phyloP scores from a whole-genome alignment of 2,113 vertebrate species.

The Silurus meridionalis region DNA sequence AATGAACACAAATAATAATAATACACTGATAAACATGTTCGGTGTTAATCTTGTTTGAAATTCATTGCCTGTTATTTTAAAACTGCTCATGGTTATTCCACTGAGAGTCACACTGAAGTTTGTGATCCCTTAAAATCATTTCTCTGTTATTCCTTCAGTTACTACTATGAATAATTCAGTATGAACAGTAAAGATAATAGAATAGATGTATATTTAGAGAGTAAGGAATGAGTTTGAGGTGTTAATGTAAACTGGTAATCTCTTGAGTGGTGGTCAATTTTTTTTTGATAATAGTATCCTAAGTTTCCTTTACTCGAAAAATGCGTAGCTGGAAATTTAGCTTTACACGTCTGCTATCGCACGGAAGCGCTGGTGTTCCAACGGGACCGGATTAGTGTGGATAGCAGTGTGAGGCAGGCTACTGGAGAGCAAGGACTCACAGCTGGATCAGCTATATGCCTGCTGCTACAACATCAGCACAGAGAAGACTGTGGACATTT shows the following conservation, averaged over 20 bases:
- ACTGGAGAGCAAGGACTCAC: not conserved
- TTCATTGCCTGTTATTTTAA: not conserved
- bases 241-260: not conserved
- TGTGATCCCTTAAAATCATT: not conserved
- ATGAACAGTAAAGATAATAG: not conserved
- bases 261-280: not conserved
- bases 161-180: not conserved
- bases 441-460: slow-evolving; percentile 47
- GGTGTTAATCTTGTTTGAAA: not conserved
- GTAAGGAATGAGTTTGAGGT: not conserved
- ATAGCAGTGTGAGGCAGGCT: slow-evolving; percentile 1
- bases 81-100: not conserved
- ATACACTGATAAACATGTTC: slow-evolving; percentile 7
- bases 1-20: slow-evolving; percentile 25
- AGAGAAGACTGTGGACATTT: not conserved
- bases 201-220: not conserved
- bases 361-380: slow-evolving; percentile 40
- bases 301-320: slow-evolving; percentile 57
- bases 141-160: not conserved
- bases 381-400: slow-evolving; percentile 36
- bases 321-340: slow-evolving; percentile 26
- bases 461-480: slow-evolving; percentile 13
- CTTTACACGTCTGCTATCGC: slow-evolving; percentile 48
- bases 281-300: slow-evolving; percentile 28
- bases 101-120: not conserved